phyloP scores from a whole-genome alignment of 2,888 invertebrate species.

The Pandemis heparana region DNA sequence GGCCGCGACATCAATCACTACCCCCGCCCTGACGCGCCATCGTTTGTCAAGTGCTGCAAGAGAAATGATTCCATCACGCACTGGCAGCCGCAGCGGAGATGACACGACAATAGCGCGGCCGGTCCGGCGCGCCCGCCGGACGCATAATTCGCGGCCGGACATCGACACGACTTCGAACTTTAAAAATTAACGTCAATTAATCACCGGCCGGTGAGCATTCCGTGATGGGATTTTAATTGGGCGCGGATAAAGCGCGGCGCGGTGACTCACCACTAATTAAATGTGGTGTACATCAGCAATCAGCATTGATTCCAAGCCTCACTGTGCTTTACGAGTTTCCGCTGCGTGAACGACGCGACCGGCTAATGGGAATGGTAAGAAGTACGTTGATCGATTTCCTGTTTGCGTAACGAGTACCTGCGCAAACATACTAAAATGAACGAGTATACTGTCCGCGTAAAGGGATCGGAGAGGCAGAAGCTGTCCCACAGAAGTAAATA shows the following conservation, averaged over 20 bases:
- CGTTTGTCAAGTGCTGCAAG: slow-evolving; percentile 36
- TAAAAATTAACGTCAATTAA: slow-evolving; percentile 41
- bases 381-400: neutral
- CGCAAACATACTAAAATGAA: neutral
- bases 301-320: slow-evolving; percentile 9
- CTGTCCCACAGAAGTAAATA: neutral
- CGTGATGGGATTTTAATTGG: slow-evolving; percentile 42
- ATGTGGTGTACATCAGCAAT: slow-evolving; percentile 17
- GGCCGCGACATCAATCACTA: slow-evolving; percentile 38
- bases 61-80: slow-evolving; percentile 41
- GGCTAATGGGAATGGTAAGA: neutral
- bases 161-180: slow-evolving; percentile 41
- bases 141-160: slow-evolving; percentile 35
- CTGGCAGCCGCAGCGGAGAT: slow-evolving; percentile 18
- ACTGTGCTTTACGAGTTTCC: slow-evolving; percentile 8
- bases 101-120: slow-evolving; percentile 11
- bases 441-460: neutral
- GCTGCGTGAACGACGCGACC: neutral
- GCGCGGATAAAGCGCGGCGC: slow-evolving; percentile 21
- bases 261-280: slow-evolving; percentile 27
- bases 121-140: slow-evolving; percentile 46
- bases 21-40: slow-evolving; percentile 22
- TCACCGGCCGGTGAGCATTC: slow-evolving; percentile 32
- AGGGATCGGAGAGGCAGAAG: neutral
- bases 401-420: neutral